Evolutionary conservation across 2,113 vertebrate species (phyloP).

Genomic region (Perca schrenkii): DNA sequence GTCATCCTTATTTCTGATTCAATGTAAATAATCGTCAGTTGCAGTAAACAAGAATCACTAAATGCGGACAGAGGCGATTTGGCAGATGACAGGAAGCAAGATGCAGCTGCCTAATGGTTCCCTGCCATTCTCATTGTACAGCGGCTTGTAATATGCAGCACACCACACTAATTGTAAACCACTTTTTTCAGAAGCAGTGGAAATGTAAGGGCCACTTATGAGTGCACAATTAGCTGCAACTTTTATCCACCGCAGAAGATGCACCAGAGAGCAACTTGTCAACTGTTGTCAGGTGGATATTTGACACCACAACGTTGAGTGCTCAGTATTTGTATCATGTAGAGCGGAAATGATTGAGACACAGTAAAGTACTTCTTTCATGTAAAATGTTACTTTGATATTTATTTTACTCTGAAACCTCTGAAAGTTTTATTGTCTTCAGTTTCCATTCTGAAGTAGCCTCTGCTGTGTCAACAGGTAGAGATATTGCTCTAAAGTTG

Average conservation of each 20-base stretch:
- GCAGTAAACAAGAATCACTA: slow-evolving; percentile 27
- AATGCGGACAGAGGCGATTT: not conserved
- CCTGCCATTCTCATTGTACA: slow-evolving; percentile 20
- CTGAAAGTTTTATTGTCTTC: not conserved
- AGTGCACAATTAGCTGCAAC: slow-evolving; percentile 30
- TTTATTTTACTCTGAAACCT: not conserved
- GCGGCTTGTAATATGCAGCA: slow-evolving; percentile 27
- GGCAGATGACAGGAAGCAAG: slow-evolving; percentile 47
- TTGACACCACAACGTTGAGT: not conserved
- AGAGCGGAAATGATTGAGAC: too few species aligned
- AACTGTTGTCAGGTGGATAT: not conserved
- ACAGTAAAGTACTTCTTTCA: too few species aligned
- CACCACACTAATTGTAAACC: slow-evolving; percentile 40
- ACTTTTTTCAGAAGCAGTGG: slow-evolving; percentile 24
- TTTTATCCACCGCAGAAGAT: slow-evolving; percentile 35
- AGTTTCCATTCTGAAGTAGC: not conserved
- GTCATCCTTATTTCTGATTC: slow-evolving; percentile 17
- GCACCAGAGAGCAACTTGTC: not conserved
- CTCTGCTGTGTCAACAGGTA: not conserved
- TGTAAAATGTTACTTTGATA: too few species aligned
- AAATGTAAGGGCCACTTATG: slow-evolving; percentile 16
- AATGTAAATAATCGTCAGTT: slow-evolving; percentile 41
- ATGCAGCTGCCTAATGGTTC: slow-evolving; percentile 47
- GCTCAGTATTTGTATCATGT: not conserved
- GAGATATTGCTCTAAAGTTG: not conserved